These are phyloP conservation scores for Parotocinclus haroldoi DNA, from an alignment of 2,797 vertebrate species.

Conservation along the genomic window DNA sequence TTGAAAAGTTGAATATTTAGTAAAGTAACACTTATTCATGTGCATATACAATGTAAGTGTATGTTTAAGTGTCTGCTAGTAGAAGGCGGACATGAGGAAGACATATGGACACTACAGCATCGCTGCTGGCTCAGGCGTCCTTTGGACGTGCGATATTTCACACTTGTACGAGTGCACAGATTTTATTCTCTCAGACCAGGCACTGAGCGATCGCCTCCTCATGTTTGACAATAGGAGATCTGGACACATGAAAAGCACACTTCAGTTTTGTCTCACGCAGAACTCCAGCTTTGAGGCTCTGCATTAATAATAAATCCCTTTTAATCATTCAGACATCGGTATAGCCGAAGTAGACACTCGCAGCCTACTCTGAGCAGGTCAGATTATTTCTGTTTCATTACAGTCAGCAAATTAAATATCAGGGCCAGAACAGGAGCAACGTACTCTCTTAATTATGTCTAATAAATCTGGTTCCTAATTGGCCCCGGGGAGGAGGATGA, in stretches of 20 bases:
- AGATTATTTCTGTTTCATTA: constrained; percentile 69
- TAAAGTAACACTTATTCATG: too few species aligned
- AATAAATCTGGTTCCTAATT: constrained; percentile 78
- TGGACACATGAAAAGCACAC: not conserved
- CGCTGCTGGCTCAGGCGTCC: constrained; percentile 25
- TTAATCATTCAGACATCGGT: constrained; percentile 35
- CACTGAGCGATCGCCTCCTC: constrained; percentile 15
- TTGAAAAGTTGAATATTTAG: too few species aligned
- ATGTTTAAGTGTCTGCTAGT: constrained; percentile 21
- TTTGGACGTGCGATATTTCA: constrained; percentile 34
- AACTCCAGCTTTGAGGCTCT: constrained; percentile 1
- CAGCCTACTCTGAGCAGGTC: constrained; percentile 47
- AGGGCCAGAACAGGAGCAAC: constrained; percentile 65
- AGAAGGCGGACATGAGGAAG: constrained; percentile 32
- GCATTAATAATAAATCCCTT: constrained; percentile 22
- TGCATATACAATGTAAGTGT: constrained; percentile 19
- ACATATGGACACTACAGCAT: constrained; percentile 31
- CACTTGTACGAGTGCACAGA: constrained; percentile 30
- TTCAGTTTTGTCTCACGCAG: not conserved
- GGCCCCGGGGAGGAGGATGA: constrained; percentile 72
- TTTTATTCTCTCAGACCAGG: constrained; percentile 34
- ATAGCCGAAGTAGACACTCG: constrained; percentile 42
- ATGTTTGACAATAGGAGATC: constrained; percentile 14
- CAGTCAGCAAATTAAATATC: constrained; percentile 74
- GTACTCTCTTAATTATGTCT: constrained; percentile 79